Base-by-base conservation (phyloP, 1,140 invertebrate species). In the Apis laboriosa region DNA sequence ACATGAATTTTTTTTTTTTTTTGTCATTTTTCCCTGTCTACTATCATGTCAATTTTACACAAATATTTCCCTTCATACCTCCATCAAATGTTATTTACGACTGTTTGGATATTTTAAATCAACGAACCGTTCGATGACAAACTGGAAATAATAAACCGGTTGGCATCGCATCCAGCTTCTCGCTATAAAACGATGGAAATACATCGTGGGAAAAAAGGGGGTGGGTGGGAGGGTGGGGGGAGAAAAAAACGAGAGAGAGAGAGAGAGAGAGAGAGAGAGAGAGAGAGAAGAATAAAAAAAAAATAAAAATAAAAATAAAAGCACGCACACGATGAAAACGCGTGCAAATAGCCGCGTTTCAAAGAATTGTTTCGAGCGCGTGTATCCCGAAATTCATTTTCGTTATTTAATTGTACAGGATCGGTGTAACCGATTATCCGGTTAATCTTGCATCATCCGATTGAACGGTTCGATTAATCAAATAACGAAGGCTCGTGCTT, bases 351-450 rank as follows among this genome's bases (percentile, higher is more conserved):
- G 12, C 28, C 19, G n/a, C 12, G 28, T 15, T 53, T 34, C 24
- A 58, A 67, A 68, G 64, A 84, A 80, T 74, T 63, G 63, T 53
- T 55, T 34, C 56, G 49, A 61, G 68, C 24, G 15, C 19, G 12
- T 13, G 60, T 43, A 43, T 43, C 34, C 19, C 24, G 70, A 71
- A 72, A 81, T 73, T 73, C 79, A 81, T 84, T 74, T 77, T 58
- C 71, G 60, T 66, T 71, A 78, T 75, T 76, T 82, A 79, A 87
- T 84, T 70, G 76, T 66, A 84, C 58, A 63, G 70, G 56, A 58
- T 49, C 79, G 28, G 83, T 61, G 86, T 84, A 87, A 88, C 75
- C 86, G 86, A 88, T 88, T 88, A 88, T 88, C 83, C 58, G 78
- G 67, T 87, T 83, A 75, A 71, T 88, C 86, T 81, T 85, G 75